Percentiles rank a stretch among this genome's conserved stretches.
phyloP scores from a whole-genome alignment of 2,888 invertebrate species.

The Apeira syringaria region DNA sequence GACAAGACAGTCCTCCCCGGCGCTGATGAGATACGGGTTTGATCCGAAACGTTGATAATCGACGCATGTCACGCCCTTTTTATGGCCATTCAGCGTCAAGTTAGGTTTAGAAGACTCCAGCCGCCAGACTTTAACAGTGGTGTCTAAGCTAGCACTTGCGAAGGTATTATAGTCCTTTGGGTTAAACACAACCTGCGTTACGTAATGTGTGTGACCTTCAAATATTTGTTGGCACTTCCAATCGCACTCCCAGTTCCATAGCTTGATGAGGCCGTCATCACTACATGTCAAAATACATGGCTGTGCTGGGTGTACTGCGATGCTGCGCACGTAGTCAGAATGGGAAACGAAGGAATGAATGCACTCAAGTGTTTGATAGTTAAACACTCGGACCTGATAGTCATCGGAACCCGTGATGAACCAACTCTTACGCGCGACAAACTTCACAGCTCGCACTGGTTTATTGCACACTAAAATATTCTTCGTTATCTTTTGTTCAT shows the following conservation, averaged over 20 bases:
- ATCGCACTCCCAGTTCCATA: slow-evolving; percentile 98
- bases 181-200: slow-evolving; percentile 99
- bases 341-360: slow-evolving; percentile 72
- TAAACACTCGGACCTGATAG: slow-evolving; percentile 96
- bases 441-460: slow-evolving; percentile 89
- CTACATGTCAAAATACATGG: slow-evolving; percentile 5
- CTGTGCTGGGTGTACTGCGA: slow-evolving; percentile 90
- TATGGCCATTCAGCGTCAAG: slow-evolving; percentile 1
- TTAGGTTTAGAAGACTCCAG: slow-evolving; percentile 73
- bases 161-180: slow-evolving; percentile 99
- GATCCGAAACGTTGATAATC: not conserved
- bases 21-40: slow-evolving; percentile 90
- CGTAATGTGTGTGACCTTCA: slow-evolving; percentile 91
- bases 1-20: slow-evolving; percentile 97
- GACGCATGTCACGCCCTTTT: slow-evolving; percentile 6
- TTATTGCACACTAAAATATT: not conserved
- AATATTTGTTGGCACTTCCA: slow-evolving; percentile 4
- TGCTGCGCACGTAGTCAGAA: slow-evolving; percentile 73
- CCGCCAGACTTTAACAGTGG: slow-evolving; percentile 97
- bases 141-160: slow-evolving; percentile 98
- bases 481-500: slow-evolving; percentile 2
- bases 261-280: slow-evolving; percentile 94
- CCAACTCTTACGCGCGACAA: slow-evolving; percentile 98
- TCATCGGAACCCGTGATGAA: slow-evolving; percentile 98
- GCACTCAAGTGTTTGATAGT: slow-evolving; percentile 98